phyloP scores from a whole-genome alignment of 2,797 vertebrate genomes.

The Chelon labrosus region DNA sequence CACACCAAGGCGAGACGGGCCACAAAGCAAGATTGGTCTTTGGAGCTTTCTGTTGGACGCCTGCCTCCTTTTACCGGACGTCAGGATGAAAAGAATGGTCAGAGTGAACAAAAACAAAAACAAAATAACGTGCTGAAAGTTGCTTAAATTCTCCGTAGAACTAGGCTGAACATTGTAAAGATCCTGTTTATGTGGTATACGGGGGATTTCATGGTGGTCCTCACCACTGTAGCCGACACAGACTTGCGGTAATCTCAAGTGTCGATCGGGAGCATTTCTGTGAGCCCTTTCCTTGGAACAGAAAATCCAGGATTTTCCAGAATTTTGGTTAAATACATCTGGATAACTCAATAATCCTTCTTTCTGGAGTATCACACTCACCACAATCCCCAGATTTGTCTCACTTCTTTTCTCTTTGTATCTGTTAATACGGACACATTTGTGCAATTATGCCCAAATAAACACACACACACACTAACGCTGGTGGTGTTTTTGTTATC shows the following conservation, averaged over 20 bases:
- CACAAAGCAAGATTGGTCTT: no score
- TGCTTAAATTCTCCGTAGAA: background rate
- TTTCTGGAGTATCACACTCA: constrained; percentile 2
- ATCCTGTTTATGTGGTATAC: background rate
- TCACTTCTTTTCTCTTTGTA: background rate
- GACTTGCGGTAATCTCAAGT: constrained; percentile 1
- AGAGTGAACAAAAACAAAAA: background rate
- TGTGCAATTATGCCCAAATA: constrained; percentile 9
- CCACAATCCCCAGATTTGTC: constrained; percentile 9
- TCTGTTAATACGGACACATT: constrained; percentile 8
- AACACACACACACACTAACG: background rate
- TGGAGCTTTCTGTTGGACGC: no score
- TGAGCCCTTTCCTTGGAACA: constrained; percentile 22
- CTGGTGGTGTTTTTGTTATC: constrained; percentile 20
- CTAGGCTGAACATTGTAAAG: background rate
- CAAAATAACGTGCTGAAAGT: background rate
- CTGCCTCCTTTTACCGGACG: no score
- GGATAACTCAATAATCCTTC: constrained; percentile 25
- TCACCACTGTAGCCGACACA: background rate
- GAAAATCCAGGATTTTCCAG: constrained; percentile 13
- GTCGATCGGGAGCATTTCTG: constrained; percentile 4
- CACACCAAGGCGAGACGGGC: no score
- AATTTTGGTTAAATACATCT: constrained; percentile 24
- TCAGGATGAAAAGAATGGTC: no score
- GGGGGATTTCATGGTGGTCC: background rate